These are phyloP conservation scores for Norana najaformis DNA, from an alignment of 2,888 invertebrate genomes.

Conservation along the genomic window DNA sequence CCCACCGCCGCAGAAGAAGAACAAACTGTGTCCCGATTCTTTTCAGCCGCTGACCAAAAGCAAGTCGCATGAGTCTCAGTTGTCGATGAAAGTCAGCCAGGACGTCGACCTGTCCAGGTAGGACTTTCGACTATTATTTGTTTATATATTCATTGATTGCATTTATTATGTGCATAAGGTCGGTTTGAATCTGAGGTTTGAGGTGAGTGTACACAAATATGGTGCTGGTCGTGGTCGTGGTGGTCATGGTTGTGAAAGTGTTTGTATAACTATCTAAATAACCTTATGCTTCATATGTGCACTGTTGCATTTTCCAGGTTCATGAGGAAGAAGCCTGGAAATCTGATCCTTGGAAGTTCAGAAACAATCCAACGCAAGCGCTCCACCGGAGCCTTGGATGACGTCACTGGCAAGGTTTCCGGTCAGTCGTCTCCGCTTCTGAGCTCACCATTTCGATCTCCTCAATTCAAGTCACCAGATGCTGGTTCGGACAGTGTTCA, in stretches of 20 bases:
- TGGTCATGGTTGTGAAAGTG: too few species aligned
- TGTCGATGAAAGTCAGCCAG: conserved; percentile 70
- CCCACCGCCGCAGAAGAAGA: conserved; percentile 79
- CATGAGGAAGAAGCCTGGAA: conserved; percentile 50
- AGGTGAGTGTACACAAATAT: too few species aligned
- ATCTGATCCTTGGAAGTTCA: conserved; percentile 54
- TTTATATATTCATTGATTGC: not conserved
- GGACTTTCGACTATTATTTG: conserved; percentile 31
- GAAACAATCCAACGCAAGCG: conserved; percentile 54
- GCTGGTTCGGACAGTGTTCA: conserved; percentile 1
- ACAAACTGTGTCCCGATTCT: conserved; percentile 68
- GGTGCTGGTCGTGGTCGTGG: too few species aligned
- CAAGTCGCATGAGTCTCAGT: conserved; percentile 87
- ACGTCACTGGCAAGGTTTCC: conserved; percentile 47
- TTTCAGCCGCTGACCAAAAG: conserved; percentile 76
- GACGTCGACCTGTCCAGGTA: conserved; percentile 52
- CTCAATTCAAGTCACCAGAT: conserved; percentile 50
- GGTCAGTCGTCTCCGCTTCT: conserved; percentile 60
- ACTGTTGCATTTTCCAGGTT: conserved; percentile 31
- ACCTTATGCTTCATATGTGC: not conserved
- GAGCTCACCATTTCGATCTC: conserved; percentile 59
- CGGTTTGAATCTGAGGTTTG: not conserved
- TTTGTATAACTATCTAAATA: too few species aligned
- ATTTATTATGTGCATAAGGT: not conserved
- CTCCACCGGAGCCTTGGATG: conserved; percentile 50